Base-by-base conservation (phyloP, 2,888 invertebrate species). In the Tipula helvola region DNA sequence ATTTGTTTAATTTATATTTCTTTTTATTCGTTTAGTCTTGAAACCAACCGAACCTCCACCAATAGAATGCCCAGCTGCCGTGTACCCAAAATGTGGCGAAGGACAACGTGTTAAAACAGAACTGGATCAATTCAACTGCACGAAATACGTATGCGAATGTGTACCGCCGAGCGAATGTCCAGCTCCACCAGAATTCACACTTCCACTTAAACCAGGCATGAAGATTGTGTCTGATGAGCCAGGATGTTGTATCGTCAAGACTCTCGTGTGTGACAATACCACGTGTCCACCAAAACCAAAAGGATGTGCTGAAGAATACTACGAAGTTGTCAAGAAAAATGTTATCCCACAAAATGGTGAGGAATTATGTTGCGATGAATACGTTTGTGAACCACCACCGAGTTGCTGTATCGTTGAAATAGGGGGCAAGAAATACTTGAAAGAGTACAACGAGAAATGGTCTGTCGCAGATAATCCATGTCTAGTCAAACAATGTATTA, bases 141-240 rank as follows among this genome's bases (percentile, higher is more conserved):
- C 93, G 44, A 94, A 95, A 88, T 96, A 95, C 88, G 93, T 95
- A 87, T 97, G 97, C 89, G 96, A 95, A 91, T 97, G 97, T 89
- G 94, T 94, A 89, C 95, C 96, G 0, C 90, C 92, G 5, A 94
- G 94, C 83, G 94, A 96, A 88, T 97, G 97, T 89, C 94, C 94
- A 7, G 90, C 90, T 0, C 89, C 93, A 1, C 90, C 91, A 0
- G 89, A 90, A 2, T 90, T 91, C n/a, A 87, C 92, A 89, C 88
- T 93, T 92, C 86, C 92, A 39, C 88, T 95, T 18, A 93, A 94
- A 88, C 93, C 94, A 0, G 96, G 96, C 18, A 94, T 94, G 91
- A 92, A 93, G 87, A 91, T 93, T 47, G 90, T 92, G 0, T 90
- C 93, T 13, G 93, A 94, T 88, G 92, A 92, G 1, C 92, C 93